Conservation (phyloP, 64 coral and sea anemone species). For the Platygyra sinensis region DNA sequence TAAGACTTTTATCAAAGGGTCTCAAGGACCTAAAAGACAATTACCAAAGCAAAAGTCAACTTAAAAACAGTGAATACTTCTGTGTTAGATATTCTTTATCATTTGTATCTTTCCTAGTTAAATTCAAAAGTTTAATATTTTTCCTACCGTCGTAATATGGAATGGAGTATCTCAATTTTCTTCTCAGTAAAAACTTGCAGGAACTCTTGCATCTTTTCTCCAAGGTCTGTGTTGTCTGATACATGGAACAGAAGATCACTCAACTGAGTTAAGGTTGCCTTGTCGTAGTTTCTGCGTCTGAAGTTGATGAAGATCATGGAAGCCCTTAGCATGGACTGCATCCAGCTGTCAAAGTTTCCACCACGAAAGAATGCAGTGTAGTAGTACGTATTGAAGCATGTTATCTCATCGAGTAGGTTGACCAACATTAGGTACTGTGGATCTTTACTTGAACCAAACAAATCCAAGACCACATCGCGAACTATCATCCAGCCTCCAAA, state of each 20-base stretch:
- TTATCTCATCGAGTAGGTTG: neutral
- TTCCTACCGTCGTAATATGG: conserved; percentile 57
- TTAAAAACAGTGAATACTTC: too few species aligned
- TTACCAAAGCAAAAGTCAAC: too few species aligned
- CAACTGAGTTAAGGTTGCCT: conserved; percentile 50
- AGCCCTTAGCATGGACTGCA: conserved; percentile 36
- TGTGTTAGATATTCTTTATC: too few species aligned
- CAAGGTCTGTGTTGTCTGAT: neutral
- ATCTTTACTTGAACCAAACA: conserved; percentile 47
- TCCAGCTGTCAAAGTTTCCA: conserved; percentile 25
- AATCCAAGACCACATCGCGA: conserved; percentile 21
- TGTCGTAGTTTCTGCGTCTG: conserved; percentile 62
- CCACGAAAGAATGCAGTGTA: conserved; percentile 37
- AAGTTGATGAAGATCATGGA: conserved; percentile 55
- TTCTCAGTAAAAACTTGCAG: conserved; percentile 19
- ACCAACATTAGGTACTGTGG: conserved; percentile 27
- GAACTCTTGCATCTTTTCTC: neutral
- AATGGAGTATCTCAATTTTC: conserved; percentile 45
- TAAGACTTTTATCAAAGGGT: too few species aligned
- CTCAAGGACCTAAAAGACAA: too few species aligned
- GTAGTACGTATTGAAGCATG: conserved; percentile 2
- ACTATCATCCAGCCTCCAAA: conserved; percentile 45
- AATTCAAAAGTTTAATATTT: neutral
- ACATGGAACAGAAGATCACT: conserved; percentile 57
- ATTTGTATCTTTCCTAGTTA: too few species aligned